These are phyloP conservation scores for Arrhamphus sclerolepis DNA, from an alignment of 2,797 vertebrate species.

Conservation along the genomic window DNA sequence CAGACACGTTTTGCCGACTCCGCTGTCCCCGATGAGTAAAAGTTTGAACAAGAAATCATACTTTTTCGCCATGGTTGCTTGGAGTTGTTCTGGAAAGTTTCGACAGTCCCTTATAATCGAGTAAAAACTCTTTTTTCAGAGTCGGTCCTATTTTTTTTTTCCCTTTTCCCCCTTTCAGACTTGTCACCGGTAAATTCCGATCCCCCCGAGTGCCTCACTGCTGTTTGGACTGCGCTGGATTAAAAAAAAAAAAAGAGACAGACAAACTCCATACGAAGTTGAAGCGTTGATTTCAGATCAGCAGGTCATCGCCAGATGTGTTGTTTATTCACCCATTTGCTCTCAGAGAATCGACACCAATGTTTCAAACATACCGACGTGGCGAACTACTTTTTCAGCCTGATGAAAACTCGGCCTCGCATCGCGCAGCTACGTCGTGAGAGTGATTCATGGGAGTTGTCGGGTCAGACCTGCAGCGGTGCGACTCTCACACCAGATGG, in stretches of 20 bases:
- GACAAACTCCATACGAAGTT: conserved; percentile 50
- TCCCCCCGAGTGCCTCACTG: conserved; percentile 55
- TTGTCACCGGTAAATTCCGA: conserved; percentile 75
- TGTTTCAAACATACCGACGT: conserved; percentile 40
- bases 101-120: neutral
- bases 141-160: conserved; percentile 25
- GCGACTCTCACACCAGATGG: conserved; percentile 47
- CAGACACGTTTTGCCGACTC: conserved; percentile 95
- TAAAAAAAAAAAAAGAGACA: conserved; percentile 18
- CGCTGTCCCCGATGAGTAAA: conserved; percentile 95
- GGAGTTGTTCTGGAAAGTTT: conserved; percentile 17
- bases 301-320: neutral
- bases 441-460: conserved; percentile 56
- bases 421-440: conserved; percentile 68
- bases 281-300: neutral
- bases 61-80: conserved; percentile 88
- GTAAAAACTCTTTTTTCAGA: neutral
- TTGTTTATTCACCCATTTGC: conserved; percentile 1
- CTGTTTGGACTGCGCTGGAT: conserved; percentile 35
- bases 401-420: conserved; percentile 47
- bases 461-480: conserved; percentile 1
- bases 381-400: conserved; percentile 40
- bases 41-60: conserved; percentile 97
- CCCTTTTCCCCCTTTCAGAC: conserved; percentile 24
- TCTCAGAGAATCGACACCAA: neutral